Percentiles rank a stretch among this genome's conserved stretches.
Conservation (phyloP, 1,140 invertebrate species). For the Caenorhabditis inopinata region DNA sequence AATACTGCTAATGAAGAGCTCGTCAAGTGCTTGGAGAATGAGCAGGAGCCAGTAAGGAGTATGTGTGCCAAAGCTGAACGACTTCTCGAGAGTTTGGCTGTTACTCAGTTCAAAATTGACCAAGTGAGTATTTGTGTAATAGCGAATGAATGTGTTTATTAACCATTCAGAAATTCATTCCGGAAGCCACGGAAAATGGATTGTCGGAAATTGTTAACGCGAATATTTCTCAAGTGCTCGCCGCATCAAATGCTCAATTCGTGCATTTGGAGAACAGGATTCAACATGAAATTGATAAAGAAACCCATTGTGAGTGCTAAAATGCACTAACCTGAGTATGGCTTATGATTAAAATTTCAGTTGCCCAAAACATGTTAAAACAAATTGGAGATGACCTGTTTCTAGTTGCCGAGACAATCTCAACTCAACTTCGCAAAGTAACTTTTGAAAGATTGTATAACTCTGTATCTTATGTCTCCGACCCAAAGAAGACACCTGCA, state of each 20-base stretch:
- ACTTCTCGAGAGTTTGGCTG: constrained; percentile 43
- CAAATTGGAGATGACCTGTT: constrained; percentile 54
- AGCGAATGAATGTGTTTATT: background rate
- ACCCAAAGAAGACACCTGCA: constrained; percentile 41
- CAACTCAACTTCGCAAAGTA: constrained; percentile 42
- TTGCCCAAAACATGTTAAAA: constrained; percentile 47
- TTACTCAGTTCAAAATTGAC: constrained; percentile 40
- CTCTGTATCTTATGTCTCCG: constrained; percentile 38
- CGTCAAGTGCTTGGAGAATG: constrained; percentile 47
- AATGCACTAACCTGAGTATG: background rate
- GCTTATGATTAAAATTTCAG: constrained; percentile 18
- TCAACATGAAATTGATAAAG: constrained; percentile 40
- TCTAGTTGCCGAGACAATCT: constrained; percentile 49
- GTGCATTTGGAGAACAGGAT: background rate
- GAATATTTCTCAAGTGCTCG: constrained; percentile 44
- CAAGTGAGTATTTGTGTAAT: constrained; percentile 37
- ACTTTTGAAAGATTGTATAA: constrained; percentile 53
- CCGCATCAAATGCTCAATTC: constrained; percentile 35
- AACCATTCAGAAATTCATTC: constrained; percentile 44
- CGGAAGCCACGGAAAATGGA: constrained; percentile 34
- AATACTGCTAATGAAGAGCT: constrained; percentile 53
- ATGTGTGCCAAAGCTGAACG: constrained; percentile 47
- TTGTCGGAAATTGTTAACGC: constrained; percentile 45
- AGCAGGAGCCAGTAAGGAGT: constrained; percentile 50
- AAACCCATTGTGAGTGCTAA: constrained; percentile 25